Conservation (phyloP, 2,113 vertebrate species). For the Nestor notabilis region DNA sequence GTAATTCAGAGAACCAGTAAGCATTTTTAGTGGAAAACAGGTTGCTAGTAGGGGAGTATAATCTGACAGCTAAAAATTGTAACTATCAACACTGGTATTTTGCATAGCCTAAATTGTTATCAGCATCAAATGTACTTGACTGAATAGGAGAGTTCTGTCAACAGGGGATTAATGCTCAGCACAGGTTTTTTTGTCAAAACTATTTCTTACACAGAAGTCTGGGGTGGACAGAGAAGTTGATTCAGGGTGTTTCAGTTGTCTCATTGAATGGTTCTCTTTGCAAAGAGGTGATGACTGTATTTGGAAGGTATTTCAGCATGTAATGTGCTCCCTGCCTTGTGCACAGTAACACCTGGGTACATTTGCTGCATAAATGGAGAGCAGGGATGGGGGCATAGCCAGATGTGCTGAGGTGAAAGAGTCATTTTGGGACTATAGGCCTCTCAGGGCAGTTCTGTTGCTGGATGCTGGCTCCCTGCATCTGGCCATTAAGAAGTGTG, state of each 20-base stretch:
- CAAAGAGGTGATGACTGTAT: not conserved
- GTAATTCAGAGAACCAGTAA: conserved; percentile 9
- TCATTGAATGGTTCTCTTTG: not conserved
- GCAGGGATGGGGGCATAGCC: not conserved
- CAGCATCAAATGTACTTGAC: not conserved
- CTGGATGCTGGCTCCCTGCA: not conserved
- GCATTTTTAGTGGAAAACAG: conserved; percentile 26
- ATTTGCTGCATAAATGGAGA: not conserved
- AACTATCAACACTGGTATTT: not conserved
- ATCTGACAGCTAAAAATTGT: conserved; percentile 19
- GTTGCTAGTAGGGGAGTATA: not conserved
- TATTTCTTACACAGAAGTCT: not conserved
- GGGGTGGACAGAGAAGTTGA: not conserved
- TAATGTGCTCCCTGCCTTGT: not conserved
- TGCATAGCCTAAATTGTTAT: not conserved
- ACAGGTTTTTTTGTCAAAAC: not conserved
- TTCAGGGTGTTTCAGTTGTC: not conserved
- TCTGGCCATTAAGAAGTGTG: not conserved
- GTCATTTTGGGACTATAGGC: not conserved
- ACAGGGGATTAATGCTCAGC: not conserved
- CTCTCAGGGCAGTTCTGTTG: not conserved
- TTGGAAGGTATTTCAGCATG: not conserved
- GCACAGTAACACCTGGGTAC: not conserved
- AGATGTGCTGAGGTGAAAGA: not conserved
- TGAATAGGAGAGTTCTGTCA: not conserved